Base-by-base conservation (phyloP, 2,888 invertebrate species). In the Deladenus siricidicola region DNA sequence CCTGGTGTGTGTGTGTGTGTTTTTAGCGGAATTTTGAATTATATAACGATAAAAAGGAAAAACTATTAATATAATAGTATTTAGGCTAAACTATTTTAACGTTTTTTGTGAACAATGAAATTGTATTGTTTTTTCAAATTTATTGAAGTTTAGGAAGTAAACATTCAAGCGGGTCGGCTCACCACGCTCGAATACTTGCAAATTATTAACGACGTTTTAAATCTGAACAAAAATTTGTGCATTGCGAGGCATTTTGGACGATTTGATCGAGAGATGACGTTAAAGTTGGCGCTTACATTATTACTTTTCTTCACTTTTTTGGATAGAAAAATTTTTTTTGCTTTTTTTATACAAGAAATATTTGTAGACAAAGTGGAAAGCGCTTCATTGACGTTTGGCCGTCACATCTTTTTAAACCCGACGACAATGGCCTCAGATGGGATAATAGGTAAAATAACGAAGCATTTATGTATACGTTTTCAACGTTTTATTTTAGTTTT, bases 351-450 rank as follows among this genome's bases (percentile, higher is more conserved):
- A n/a, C n/a, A n/a, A n/a, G n/a, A n/a, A n/a, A n/a, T n/a, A 23
- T 39, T 58, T 60, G 10, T 23, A 60, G 60, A 21, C 60, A 60
- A 24, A 68, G 71, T 0, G 71, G 71, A 54, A 73, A 73, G 56
- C 62, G 71, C 26, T 77, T 87, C 81, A 90, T 98, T 60, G 98
- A 98, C 82, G 92, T 98, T 3, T 98, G 96, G 96, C 89, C 96
- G 1, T 87, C 93, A 1, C 93, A 96, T 80, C 86, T 92, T 69
- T 86, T 93, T 86, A 75, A 89, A 87, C 64, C 86, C 82, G 72
- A 64, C 30, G 62, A 86, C 85, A 80, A 87, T 84, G 76, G 88
- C 86, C 81, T 86, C 86, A 56, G 81, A 65, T 92, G 92, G 82
- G 90, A 91, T 69, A 89, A 78, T 62, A 71, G 65, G 66, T 68